Base-by-base conservation (phyloP, 2,113 vertebrate genomes). In the Sminthopsis crassicaudata region DNA sequence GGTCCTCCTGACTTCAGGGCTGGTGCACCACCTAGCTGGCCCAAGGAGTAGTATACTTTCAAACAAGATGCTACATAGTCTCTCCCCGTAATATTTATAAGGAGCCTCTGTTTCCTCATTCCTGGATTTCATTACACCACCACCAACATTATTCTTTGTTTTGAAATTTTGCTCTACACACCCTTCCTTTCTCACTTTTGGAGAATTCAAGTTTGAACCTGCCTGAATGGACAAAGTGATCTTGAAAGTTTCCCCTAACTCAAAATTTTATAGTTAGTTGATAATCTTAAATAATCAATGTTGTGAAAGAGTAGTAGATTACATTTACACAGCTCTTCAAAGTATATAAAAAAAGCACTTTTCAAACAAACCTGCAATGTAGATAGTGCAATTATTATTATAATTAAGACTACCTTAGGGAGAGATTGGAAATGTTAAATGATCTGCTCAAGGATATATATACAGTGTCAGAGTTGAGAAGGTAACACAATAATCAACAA, bases 31-130 rank as follows among this genome's bases (percentile, higher is more conserved):
- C 48, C 48, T 48, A 48, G 48, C 48, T 48, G 48, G 0, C 48
- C 48, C 48, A 48, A 7, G 48, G 5, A 48, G 91, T 97, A 94
- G 91, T 88, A 48, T 93, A 93, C 54, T 95, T 96, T 93, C 93
- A 76, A 92, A 93, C 89, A 91, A 95, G n/a, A 90, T 93, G 95
- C 93, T 96, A 94, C 96, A 96, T 60, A 51, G 95, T 94, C 94
- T 60, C 50, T 53, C 91, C 55, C 55, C 23, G 6, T 54, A 53
- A 92, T 93, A 89, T 51, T 88, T 95, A 53, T 25, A 94, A 48
- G 10, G 51, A 94, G 50, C 84, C 95, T 76, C 90, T 12, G 27
- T 36, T 97, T 97, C 96, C 96, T 98, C 96, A 94, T 94, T 96
- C 97, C 95, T 96, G 91, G 53, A 92, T 19, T 26, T 91, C 36